Evolutionary conservation across 2,888 invertebrate species (phyloP), one percentile per base, ranked within the genome.

Genomic region (Caenorhabditis sinica): DNA sequence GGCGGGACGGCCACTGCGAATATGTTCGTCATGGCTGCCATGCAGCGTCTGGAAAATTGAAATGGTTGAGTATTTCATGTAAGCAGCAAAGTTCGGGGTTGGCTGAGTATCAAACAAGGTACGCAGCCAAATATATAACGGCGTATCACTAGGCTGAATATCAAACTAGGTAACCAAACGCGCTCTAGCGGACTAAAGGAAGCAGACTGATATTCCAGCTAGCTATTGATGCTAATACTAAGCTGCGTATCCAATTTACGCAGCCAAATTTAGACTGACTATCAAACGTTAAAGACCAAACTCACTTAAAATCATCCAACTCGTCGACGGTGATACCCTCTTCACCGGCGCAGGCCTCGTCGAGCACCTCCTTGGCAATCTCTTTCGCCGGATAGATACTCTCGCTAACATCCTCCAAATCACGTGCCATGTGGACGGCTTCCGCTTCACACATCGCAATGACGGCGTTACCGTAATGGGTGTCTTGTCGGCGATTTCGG

Each of bases 1-100:
- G 75, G 75, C 1, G 75, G 75, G 9, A 58, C 45, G 43, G 58
- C 56, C 9, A 66, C 58, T 9, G n/a, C 23, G 33, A 75, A 56
- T 5, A 58, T 58, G 2, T 0, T 1, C 8, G n/a, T 13, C 4
- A 75, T 28, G 0, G 66, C 30, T 25, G 11, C 0, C 40, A 75
- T 43, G 33, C 56, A 56, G 20, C 43, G 23, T 23, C 66, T 75
- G 66, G 43, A 72, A 68, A 51, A 49, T 17, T 11, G 25, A 23
- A 6, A 9, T n/a, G 20, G n/a, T 20, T 20, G 49, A 49, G 49
- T 20, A 49, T 20, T 2, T 40, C 40, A 40, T 9, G 4, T 13
- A 40, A 40, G 9, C 2, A 13, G 13, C 20, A 49, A 49, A 20
- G 6, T 61, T 33, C 4, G 17, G 8, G 17, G 23, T 33, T 33